Evolutionary conservation across 37 sponge, comb jelly and placozoan genomes (phyloP).

Genomic region (Hexactinellida sp.): DNA sequence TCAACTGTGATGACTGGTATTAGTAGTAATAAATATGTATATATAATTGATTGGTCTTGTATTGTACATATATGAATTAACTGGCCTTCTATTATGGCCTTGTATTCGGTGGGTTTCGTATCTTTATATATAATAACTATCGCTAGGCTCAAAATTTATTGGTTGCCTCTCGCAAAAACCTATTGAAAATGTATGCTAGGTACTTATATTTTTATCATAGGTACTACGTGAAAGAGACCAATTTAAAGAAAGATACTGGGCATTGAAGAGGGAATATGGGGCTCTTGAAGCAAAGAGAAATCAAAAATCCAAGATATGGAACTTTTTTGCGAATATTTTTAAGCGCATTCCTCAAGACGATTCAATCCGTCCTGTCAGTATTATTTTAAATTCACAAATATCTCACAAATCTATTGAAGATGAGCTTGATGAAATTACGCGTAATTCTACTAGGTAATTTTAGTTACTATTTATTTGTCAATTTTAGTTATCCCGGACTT

Average conservation of each 20-base stretch:
- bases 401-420: neutral
- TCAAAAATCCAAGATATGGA: neutral
- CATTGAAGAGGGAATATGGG: constrained; percentile 21
- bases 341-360: neutral
- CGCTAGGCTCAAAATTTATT: no score
- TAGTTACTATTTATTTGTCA: neutral
- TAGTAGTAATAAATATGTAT: no score
- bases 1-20: no score
- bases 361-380: neutral
- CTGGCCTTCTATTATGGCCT: no score
- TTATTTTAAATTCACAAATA: neutral
- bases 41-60: no score
- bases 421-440: neutral
- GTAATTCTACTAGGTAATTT: neutral
- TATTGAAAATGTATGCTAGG: no score
- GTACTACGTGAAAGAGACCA: constrained; percentile 70
- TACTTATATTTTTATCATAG: neutral
- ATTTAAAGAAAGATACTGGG: constrained; percentile 75
- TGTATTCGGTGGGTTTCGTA: no score
- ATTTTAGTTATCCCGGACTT: no score
- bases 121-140: no score
- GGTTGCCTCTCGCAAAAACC: no score
- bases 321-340: neutral
- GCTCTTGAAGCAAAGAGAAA: neutral
- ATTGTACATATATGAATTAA: no score